Base-by-base conservation (phyloP, 2,113 vertebrate species). In the Numida meleagris region DNA sequence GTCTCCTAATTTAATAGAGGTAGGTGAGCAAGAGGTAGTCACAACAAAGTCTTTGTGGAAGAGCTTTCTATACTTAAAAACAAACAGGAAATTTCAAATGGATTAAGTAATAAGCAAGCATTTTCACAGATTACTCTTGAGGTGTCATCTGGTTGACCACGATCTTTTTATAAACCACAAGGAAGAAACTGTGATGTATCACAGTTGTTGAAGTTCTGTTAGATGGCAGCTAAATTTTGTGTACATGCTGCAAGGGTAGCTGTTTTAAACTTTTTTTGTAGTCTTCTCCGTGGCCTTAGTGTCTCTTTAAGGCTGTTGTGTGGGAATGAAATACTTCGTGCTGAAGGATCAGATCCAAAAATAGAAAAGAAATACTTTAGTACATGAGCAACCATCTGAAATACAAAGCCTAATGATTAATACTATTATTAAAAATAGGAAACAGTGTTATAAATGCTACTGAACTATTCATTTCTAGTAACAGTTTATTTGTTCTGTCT, bases 291-390 rank as follows among this genome's bases (percentile, higher is more conserved):
- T 33, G 4, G 34, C 62, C 61, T 72, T 75, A 72, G 85, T 89
- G 85, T 80, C 82, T 91, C 93, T 96, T 95, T 96, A 96, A 94
- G 90, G 43, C 65, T 43, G 67, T 82, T 88, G 57, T 95, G 89
- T 95, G 95, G 94, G 93, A 97, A 96, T 94, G 82, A 93, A 91
- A 95, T 65, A 70, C 88, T 95, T 91, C 65, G 76, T 91, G 53
- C 59, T 81, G 86, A 89, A 93, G 79, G 82, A 96, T 89, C 65
- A 70, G 57, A 72, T 88, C 95, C 80, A 93, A 94, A 97, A 97
- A 96, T 96, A 96, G 94, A 92, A 84, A 94, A 91, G 45, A 90
- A 95, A 50, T 91, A 75, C 33, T 90, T 91, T 48, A 63, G 85
- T 95, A 93, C 79, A 55, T 86, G 88, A 93, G 82, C 91, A 95